A percentile compares a stretch with the other conserved stretches of the same genome.
These are phyloP conservation scores for Carposina sasakii DNA, from an alignment of 1,140 invertebrate species.

Conservation along the genomic window DNA sequence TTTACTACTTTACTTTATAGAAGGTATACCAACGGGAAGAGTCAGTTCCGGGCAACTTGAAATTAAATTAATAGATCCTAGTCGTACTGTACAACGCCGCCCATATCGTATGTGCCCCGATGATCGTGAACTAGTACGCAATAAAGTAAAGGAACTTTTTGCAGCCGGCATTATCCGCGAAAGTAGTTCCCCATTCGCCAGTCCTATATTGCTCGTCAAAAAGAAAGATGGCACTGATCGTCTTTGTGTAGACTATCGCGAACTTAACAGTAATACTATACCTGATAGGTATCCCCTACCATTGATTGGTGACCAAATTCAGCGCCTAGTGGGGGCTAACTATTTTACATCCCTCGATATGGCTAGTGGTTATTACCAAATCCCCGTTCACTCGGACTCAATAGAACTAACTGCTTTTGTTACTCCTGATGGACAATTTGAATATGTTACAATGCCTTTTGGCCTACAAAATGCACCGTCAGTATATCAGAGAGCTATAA, in stretches of 20 bases:
- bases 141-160: too few species aligned
- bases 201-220: constrained; percentile 20
- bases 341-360: constrained; percentile 39
- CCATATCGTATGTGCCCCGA: constrained; percentile 2
- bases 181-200: constrained; percentile 20
- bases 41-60: neutral
- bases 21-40: constrained; percentile 3
- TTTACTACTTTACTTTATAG: too few species aligned
- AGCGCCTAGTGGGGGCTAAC: constrained; percentile 21
- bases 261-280: constrained; percentile 57
- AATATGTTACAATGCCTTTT: too few species aligned
- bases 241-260: constrained; percentile 47
- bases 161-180: constrained; percentile 9
- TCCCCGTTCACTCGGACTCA: constrained; percentile 43
- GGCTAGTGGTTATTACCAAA: constrained; percentile 58
- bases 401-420: constrained; percentile 59
- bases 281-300: constrained; percentile 61
- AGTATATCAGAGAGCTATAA: constrained; percentile 27
- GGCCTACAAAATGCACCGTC: constrained; percentile 29
- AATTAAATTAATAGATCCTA: constrained; percentile 5
- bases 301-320: constrained; percentile 59
- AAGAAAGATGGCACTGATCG: constrained; percentile 25
- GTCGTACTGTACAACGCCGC: constrained; percentile 1
- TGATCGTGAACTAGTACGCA: constrained; percentile 1
- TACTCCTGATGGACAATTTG: too few species aligned